Evolutionary conservation across 2,888 invertebrate species (phyloP), one percentile per base, ranked within the genome.

Genomic region (Heliconius ismenius): DNA sequence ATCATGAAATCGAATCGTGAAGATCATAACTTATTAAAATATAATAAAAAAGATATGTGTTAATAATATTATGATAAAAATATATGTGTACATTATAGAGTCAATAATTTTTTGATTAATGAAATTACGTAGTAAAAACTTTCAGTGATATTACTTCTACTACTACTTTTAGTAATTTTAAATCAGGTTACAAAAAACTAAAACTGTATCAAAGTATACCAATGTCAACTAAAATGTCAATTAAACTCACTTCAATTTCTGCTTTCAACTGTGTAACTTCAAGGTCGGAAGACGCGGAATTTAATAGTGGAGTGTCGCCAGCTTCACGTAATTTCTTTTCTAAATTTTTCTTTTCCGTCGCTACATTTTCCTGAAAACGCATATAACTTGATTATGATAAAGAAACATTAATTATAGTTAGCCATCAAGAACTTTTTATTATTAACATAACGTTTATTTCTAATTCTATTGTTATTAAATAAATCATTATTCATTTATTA

Each of bases 311-410:
- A 73, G 95, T 95, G 78, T 95, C 95, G 77, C 97, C 96, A 65
- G 97, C 97, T 87, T 97, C 97, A 83, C 97, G 96, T 10, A 98
- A 91, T 83, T 96, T 96, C 88, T 96, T 96, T 86, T 98, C 98
- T 80, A 98, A 93, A 87, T 97, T 97, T 88, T 96, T 96, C 91
- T 97, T 97, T 86, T 97, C 97, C 2, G 96, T 97, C 10, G 96
- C 96, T 24, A 96, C 97, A 88, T 95, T 96, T 88, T 98, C 97
- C 93, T 98, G 94, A 24, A 87, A 88, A 62, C 4, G 11, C 11
- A 39, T 1, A 36, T 73, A 21, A 36, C 9, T 73, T 39, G 21
- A 39, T 39, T 39, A 24, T 36, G 1, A 32, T 36, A 36, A 9
- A 32, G 24, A 26, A 32, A 9, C 13, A 24, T 3, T 15, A 70